Percentiles rank a stretch among this genome's conserved stretches.
Conservation (phyloP, 1,140 invertebrate genomes). For the Glomeris maerens region DNA sequence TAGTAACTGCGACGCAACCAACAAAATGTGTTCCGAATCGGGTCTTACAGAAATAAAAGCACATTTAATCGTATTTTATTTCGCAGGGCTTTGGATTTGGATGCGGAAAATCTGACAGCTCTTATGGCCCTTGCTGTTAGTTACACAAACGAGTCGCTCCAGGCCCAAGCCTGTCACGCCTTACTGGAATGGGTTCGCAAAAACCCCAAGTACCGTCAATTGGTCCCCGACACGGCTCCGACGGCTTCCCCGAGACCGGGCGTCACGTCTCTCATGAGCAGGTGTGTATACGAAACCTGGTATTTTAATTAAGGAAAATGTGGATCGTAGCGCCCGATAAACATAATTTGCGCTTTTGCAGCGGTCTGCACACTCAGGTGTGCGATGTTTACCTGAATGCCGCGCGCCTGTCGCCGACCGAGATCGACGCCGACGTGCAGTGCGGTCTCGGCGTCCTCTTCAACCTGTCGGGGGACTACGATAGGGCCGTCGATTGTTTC, state of each 20-base stretch:
- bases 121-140: constrained; percentile 82
- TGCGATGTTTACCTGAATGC: constrained; percentile 72
- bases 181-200: constrained; percentile 59
- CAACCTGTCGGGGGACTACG: constrained; percentile 83
- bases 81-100: constrained; percentile 50
- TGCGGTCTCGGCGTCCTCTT: constrained; percentile 89
- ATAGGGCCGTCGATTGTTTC: constrained; percentile 94
- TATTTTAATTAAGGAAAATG: too few relatives aligned
- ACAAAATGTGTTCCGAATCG: too few relatives aligned
- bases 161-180: constrained; percentile 38
- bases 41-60: too few relatives aligned
- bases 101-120: constrained; percentile 65
- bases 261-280: constrained; percentile 6
- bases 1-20: too few relatives aligned
- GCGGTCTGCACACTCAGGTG: constrained; percentile 48
- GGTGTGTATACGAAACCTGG: neutral
- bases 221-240: constrained; percentile 34
- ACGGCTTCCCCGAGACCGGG: neutral
- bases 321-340: too few relatives aligned
- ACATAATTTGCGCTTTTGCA: constrained; percentile 32
- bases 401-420: constrained; percentile 55
- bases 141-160: constrained; percentile 78
- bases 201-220: constrained; percentile 66
- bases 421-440: constrained; percentile 87
- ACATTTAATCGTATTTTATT: too few relatives aligned